Percentiles rank a stretch among this genome's conserved stretches.
phyloP scores from a whole-genome alignment of 2,888 invertebrate genomes.

The Tetramorium bicarinatum region DNA sequence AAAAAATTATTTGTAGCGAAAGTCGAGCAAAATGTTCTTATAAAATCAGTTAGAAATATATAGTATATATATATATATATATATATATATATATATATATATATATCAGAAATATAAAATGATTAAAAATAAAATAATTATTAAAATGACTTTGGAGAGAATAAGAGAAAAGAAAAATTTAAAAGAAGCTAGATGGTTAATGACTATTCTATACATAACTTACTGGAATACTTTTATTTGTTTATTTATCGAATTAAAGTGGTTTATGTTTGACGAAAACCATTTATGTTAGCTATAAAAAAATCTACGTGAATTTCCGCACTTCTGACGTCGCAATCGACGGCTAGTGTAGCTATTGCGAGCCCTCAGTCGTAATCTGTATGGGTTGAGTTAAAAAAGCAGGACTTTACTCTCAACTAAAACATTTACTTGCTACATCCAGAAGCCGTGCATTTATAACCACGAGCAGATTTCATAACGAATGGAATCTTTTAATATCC shows the following conservation, averaged over 20 bases:
- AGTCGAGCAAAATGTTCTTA: not conserved
- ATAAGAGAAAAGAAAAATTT: not conserved
- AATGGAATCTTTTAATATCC: constrained; percentile 42
- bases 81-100: no score
- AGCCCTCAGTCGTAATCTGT: not conserved
- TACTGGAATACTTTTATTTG: not conserved
- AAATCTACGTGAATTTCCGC: not conserved
- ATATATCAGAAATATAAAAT: not conserved
- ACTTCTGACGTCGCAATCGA: not conserved
- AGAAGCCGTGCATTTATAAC: constrained; percentile 19
- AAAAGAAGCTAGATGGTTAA: not conserved
- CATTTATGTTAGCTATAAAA: constrained; percentile 1
- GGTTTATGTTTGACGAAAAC: not conserved
- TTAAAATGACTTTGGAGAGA: not conserved
- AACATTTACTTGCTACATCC: not conserved
- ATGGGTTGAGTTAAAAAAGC: not conserved
- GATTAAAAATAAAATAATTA: constrained; percentile 8
- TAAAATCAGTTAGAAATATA: not conserved
- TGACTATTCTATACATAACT: not conserved
- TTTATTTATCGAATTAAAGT: constrained; percentile 13
- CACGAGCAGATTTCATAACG: constrained; percentile 1
- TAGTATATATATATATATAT: no score
- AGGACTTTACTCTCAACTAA: not conserved
- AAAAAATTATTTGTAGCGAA: not conserved
- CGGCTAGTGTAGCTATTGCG: not conserved